phyloP scores from a whole-genome alignment of 2,888 invertebrate genomes.

The Globia sparganii region DNA sequence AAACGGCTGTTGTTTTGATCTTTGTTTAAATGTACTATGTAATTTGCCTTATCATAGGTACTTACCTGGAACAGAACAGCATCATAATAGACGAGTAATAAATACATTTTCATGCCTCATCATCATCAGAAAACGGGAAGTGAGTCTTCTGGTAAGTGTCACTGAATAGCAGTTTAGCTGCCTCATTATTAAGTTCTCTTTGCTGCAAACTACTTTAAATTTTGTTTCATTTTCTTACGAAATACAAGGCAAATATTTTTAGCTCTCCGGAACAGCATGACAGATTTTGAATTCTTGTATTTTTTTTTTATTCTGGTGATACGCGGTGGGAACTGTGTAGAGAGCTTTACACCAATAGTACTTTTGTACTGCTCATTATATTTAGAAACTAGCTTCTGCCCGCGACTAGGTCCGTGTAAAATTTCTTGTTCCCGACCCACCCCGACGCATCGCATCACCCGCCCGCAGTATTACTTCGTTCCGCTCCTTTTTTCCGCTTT shows the following conservation, averaged over 20 bases:
- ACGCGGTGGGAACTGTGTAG: not conserved
- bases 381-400: not conserved
- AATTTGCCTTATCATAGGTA: conserved; percentile 67
- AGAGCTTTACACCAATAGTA: not conserved
- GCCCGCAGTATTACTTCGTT: no score
- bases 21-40: conserved; percentile 68
- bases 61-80: conserved; percentile 39
- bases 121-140: not conserved
- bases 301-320: not conserved
- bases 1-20: conserved; percentile 76
- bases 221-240: not conserved
- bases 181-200: not conserved
- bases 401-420: not conserved
- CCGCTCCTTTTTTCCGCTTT: no score
- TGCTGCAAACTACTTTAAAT: not conserved
- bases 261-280: not conserved
- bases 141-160: not conserved
- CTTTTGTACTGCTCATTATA: not conserved
- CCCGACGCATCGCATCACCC: no score
- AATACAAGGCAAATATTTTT: not conserved
- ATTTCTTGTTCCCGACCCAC: no score
- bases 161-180: no score
- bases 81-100: conserved; percentile 12
- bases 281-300: not conserved
- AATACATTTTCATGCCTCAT: conserved; percentile 14